Conservation (phyloP, 1,140 invertebrate genomes). For the Caenorhabditis inopinata region DNA sequence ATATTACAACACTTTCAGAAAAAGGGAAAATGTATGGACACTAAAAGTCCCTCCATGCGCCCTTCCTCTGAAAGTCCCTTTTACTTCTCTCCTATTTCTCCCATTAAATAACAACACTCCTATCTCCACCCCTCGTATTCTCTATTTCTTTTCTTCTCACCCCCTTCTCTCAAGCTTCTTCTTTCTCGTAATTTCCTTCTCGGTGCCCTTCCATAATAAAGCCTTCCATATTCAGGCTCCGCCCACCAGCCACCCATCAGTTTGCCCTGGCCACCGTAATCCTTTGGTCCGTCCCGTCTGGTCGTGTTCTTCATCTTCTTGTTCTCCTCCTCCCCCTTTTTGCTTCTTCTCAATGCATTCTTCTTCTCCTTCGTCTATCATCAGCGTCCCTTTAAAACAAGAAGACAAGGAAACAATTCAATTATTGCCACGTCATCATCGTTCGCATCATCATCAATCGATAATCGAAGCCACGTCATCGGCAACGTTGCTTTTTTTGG, state of each 20-base stretch:
- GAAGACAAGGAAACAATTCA: slow-evolving; percentile 18
- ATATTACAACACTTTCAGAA: no score
- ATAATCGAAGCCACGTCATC: slow-evolving; percentile 14
- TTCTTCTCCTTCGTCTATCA: not conserved
- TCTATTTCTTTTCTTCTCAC: not conserved
- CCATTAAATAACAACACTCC: not conserved
- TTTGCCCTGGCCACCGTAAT: slow-evolving; percentile 1
- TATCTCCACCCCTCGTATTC: no score
- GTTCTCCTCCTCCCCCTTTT: slow-evolving; percentile 10
- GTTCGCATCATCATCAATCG: not conserved
- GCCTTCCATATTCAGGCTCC: no score
- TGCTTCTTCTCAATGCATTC: slow-evolving; percentile 4
- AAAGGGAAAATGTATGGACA: no score
- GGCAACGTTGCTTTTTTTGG: not conserved
- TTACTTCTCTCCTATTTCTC: not conserved
- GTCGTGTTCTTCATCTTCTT: no score
- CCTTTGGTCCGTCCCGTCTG: not conserved
- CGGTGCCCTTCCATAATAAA: not conserved
- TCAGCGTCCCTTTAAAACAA: slow-evolving; percentile 1
- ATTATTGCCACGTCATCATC: slow-evolving; percentile 12
- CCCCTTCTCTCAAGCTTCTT: not conserved
- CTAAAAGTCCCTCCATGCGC: no score
- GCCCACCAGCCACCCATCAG: not conserved
- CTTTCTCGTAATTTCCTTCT: not conserved
- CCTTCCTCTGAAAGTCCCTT: not conserved